Percentiles rank a stretch among this genome's conserved stretches.
These are phyloP conservation scores for Sparidentex hasta DNA, from an alignment of 2,797 vertebrate genomes.

Conservation along the genomic window DNA sequence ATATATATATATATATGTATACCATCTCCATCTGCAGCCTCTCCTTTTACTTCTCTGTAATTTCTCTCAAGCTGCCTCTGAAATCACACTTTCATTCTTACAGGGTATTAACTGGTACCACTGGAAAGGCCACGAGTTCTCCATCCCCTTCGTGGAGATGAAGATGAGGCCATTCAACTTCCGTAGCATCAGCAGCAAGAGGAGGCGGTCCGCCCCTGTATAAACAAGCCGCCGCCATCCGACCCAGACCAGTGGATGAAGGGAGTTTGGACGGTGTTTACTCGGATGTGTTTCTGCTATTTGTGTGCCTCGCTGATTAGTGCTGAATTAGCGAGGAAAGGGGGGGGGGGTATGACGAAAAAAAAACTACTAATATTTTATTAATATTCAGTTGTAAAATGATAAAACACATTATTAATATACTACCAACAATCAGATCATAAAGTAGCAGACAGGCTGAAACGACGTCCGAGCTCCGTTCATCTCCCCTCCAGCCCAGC, in stretches of 20 bases:
- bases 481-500: constrained; percentile 53
- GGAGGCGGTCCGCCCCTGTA: constrained; percentile 90
- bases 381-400: constrained; percentile 54
- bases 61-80: constrained; percentile 23
- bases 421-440: constrained; percentile 38
- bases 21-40: not conserved
- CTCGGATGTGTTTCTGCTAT: constrained; percentile 45
- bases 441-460: constrained; percentile 47
- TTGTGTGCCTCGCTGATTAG: constrained; percentile 35
- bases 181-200: constrained; percentile 89
- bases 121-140: constrained; percentile 99
- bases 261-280: constrained; percentile 63
- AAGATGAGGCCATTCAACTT: constrained; percentile 97
- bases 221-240: constrained; percentile 76
- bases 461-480: constrained; percentile 62
- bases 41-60: not conserved
- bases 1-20: constrained; percentile 1
- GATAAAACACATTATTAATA: constrained; percentile 49
- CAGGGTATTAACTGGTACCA: constrained; percentile 99
- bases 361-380: constrained; percentile 67
- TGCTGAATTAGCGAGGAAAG: constrained; percentile 36
- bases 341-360: constrained; percentile 16
- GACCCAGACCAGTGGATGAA: constrained; percentile 50
- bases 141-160: constrained; percentile 99
- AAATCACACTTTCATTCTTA: constrained; percentile 36